Evolutionary conservation across 2,113 vertebrate species (phyloP).

Genomic region (Coturnix japonica): DNA sequence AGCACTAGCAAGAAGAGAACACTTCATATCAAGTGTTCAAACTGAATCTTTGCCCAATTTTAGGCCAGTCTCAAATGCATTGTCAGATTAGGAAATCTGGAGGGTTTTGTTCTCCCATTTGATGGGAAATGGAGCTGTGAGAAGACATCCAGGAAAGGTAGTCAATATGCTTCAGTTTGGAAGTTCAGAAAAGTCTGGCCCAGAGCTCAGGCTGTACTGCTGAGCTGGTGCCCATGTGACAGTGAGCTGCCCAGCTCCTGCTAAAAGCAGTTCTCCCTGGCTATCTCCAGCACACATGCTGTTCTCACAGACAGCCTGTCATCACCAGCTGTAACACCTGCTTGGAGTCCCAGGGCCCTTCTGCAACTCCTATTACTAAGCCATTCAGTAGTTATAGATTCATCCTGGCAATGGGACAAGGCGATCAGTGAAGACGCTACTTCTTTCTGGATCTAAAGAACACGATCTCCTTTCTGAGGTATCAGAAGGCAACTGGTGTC

Average conservation of each 20-base stretch:
- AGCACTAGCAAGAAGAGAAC: slow-evolving; percentile 32
- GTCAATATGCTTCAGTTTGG: neutral
- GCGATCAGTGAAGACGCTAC: neutral
- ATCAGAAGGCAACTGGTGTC: neutral
- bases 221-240: slow-evolving; percentile 49
- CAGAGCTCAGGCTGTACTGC: slow-evolving; percentile 10
- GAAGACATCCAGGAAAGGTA: neutral
- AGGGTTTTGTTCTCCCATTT: neutral
- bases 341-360: neutral
- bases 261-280: slow-evolving; percentile 52
- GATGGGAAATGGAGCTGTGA: neutral
- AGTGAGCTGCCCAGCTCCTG: slow-evolving; percentile 17
- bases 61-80: neutral
- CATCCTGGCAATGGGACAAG: slow-evolving; percentile 12
- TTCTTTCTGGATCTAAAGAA: neutral
- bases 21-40: slow-evolving; percentile 15
- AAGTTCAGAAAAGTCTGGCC: slow-evolving; percentile 12
- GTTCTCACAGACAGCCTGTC: slow-evolving; percentile 47
- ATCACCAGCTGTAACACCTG: slow-evolving; percentile 57
- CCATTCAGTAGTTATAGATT: neutral
- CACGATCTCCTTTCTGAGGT: neutral
- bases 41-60: neutral
- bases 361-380: slow-evolving; percentile 25
- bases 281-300: slow-evolving; percentile 51
- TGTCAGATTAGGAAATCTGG: neutral